These are phyloP conservation scores for Abramis brama DNA, from an alignment of 2,113 vertebrate genomes.

Conservation along the genomic window DNA sequence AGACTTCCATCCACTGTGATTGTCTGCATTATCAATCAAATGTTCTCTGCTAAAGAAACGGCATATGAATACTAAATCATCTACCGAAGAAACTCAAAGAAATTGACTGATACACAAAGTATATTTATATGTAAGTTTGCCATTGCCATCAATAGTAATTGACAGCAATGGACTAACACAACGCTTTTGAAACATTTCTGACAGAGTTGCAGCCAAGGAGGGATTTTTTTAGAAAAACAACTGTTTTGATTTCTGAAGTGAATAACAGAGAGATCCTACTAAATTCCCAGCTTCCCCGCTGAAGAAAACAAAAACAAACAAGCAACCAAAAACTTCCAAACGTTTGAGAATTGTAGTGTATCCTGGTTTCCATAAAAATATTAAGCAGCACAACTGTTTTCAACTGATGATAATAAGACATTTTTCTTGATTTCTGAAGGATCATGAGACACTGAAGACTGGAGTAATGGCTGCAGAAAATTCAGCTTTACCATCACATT, in stretches of 20 bases:
- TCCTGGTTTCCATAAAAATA: no score
- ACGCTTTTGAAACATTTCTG: neutral
- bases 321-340: neutral
- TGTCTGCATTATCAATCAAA: slow-evolving; percentile 59
- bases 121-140: neutral
- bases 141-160: slow-evolving; percentile 14
- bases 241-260: neutral
- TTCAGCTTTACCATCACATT: no score
- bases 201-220: neutral
- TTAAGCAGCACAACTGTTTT: no score
- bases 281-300: neutral
- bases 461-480: no score
- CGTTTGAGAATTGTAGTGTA: no score
- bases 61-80: slow-evolving; percentile 47
- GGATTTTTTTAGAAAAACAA: neutral
- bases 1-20: slow-evolving; percentile 51
- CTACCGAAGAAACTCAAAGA: slow-evolving; percentile 1
- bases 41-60: slow-evolving; percentile 18
- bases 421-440: no score
- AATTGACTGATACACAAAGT: slow-evolving; percentile 35
- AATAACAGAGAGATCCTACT: neutral
- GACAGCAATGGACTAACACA: neutral
- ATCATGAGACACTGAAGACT: no score
- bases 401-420: no score
- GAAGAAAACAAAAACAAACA: neutral